Evolutionary conservation across 2,797 vertebrate genomes (phyloP).

Genomic region (Valencia hispanica): DNA sequence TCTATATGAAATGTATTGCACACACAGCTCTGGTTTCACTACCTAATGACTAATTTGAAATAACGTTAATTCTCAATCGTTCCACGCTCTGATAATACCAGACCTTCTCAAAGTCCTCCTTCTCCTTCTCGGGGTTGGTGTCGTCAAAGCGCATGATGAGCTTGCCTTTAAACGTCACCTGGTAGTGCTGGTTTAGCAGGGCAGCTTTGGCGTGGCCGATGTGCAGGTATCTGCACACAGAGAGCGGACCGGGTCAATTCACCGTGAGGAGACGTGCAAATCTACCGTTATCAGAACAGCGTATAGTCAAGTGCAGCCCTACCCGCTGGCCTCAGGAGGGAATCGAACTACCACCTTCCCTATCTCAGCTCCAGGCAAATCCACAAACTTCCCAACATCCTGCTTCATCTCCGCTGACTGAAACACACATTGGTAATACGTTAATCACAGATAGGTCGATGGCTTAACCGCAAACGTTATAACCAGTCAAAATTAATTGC

Average conservation of each 20-base stretch:
- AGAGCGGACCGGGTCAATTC: not conserved
- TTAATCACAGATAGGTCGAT: not conserved
- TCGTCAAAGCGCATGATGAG: slow-evolving; percentile 99
- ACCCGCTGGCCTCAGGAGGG: slow-evolving; percentile 98
- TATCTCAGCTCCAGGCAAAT: slow-evolving; percentile 96
- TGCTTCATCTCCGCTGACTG: slow-evolving; percentile 90
- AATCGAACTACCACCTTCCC: slow-evolving; percentile 97
- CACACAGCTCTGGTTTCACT: not conserved
- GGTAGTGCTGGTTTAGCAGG: slow-evolving; percentile 98
- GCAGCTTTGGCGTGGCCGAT: slow-evolving; percentile 99
- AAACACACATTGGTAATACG: slow-evolving; percentile 14
- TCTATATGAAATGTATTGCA: not conserved
- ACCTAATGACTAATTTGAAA: not conserved
- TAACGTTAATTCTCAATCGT: not conserved
- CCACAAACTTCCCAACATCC: slow-evolving; percentile 96
- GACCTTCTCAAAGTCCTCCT: slow-evolving; percentile 99
- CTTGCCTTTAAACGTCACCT: slow-evolving; percentile 96
- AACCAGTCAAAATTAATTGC: not conserved
- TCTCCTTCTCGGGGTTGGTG: slow-evolving; percentile 99
- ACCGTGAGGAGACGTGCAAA: not conserved
- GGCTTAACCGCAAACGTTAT: no score
- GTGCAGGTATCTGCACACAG: slow-evolving; percentile 88
- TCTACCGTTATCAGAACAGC: not conserved
- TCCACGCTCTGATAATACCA: not conserved
- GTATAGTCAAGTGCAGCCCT: slow-evolving; percentile 59